Conservation (phyloP, 2,113 vertebrate species). For the Larimichthys polyactis region DNA sequence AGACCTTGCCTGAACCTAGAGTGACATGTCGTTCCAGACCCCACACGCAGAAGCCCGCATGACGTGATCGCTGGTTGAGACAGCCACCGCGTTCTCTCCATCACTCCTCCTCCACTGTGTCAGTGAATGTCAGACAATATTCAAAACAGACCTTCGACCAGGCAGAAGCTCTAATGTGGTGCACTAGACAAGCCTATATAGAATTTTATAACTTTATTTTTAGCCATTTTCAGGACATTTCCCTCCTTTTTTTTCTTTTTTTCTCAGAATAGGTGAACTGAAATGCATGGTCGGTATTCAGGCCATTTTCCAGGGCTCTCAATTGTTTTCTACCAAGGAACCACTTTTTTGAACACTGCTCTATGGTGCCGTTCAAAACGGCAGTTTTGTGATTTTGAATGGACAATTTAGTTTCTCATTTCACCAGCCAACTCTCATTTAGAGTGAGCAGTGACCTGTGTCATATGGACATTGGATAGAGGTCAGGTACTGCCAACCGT, state of each 20-base stretch:
- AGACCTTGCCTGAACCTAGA: constrained; percentile 56
- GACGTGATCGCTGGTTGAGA: background rate
- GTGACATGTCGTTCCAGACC: constrained; percentile 22
- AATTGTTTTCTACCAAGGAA: constrained; percentile 62
- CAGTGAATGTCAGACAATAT: constrained; percentile 7
- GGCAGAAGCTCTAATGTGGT: constrained; percentile 6
- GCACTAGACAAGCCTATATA: constrained; percentile 3
- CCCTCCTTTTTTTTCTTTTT: background rate
- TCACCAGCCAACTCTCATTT: constrained; percentile 65
- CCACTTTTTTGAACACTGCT: constrained; percentile 57
- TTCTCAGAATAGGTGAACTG: constrained; percentile 32
- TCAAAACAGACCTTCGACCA: constrained; percentile 29
- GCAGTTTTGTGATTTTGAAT: constrained; percentile 73
- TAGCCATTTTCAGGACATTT: constrained; percentile 28
- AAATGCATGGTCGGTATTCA: constrained; percentile 31
- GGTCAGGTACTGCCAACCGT: constrained; percentile 63
- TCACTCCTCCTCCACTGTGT: constrained; percentile 20
- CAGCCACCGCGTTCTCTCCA: constrained; percentile 22
- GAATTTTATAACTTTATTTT: constrained; percentile 47
- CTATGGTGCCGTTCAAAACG: constrained; percentile 51
- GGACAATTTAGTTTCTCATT: constrained; percentile 75
- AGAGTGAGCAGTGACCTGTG: constrained; percentile 75
- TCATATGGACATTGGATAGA: constrained; percentile 64
- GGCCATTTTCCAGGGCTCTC: constrained; percentile 49
- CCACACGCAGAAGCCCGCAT: constrained; percentile 19